Conservation (phyloP, 1,140 invertebrate species). For the Panagrolaimus sp. region DNA sequence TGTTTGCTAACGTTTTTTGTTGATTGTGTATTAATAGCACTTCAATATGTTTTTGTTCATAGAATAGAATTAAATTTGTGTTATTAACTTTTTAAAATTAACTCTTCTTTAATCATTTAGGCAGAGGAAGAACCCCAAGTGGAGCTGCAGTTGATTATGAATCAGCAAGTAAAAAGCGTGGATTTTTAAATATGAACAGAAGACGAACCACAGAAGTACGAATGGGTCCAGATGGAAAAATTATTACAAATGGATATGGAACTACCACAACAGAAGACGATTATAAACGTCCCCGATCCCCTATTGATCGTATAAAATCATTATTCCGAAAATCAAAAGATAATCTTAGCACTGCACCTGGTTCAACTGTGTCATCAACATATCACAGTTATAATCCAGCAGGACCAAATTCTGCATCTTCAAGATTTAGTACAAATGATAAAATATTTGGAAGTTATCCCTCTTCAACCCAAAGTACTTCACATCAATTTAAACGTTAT, state of each 20-base stretch:
- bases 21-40: conserved; percentile 10
- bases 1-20: neutral
- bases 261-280: conserved; percentile 39
- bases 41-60: conserved; percentile 3
- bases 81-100: neutral
- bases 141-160: neutral
- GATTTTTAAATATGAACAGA: conserved; percentile 46
- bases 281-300: conserved; percentile 51
- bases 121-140: conserved; percentile 19
- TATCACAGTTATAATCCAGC: conserved; percentile 13
- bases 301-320: conserved; percentile 55
- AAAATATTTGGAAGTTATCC: conserved; percentile 30
- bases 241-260: conserved; percentile 39
- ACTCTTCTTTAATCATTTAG: conserved; percentile 11
- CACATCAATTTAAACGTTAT: conserved; percentile 15
- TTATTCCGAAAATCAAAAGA: conserved; percentile 42
- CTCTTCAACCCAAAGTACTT: conserved; percentile 24
- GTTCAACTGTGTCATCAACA: conserved; percentile 7
- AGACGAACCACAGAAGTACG: conserved; percentile 53
- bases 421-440: conserved; percentile 23
- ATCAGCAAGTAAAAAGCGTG: conserved; percentile 28
- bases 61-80: neutral
- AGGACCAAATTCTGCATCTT: conserved; percentile 5
- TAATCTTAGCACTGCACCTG: conserved; percentile 23
- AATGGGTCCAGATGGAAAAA: conserved; percentile 41